Conservation (phyloP, 2,888 invertebrate genomes). For the Cordilura impudica region DNA sequence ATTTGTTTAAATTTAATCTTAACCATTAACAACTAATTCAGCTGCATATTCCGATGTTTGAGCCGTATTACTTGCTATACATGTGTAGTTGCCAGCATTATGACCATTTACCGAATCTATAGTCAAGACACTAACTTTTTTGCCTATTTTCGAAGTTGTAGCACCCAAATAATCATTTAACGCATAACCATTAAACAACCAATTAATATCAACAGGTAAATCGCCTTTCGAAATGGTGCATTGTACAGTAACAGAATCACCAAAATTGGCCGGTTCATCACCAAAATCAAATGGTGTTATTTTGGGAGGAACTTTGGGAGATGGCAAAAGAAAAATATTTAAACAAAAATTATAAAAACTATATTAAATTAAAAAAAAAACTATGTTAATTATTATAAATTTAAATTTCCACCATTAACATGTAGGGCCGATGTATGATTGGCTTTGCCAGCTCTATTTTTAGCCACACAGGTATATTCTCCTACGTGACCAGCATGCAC, state of each 20-base stretch:
- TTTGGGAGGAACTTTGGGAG: slow-evolving; percentile 76
- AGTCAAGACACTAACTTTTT: slow-evolving; percentile 80
- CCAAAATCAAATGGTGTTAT: slow-evolving; percentile 80
- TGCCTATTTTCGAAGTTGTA: slow-evolving; percentile 78
- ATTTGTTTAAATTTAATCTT: slow-evolving; percentile 1
- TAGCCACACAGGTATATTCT: slow-evolving; percentile 85
- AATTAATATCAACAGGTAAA: slow-evolving; percentile 82
- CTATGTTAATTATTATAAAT: slow-evolving; percentile 1
- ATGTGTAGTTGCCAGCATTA: slow-evolving; percentile 81
- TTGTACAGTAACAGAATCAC: slow-evolving; percentile 81
- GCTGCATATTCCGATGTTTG: slow-evolving; percentile 79
- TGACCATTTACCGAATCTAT: slow-evolving; percentile 81
- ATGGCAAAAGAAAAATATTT: slow-evolving; percentile 24
- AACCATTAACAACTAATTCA: slow-evolving; percentile 80
- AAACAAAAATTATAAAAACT: background rate
- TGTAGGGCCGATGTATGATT: slow-evolving; percentile 81
- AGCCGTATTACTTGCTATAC: slow-evolving; percentile 80
- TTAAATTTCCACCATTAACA: slow-evolving; percentile 80
- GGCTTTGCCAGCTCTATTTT: slow-evolving; percentile 81
- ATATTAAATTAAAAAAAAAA: slow-evolving; percentile 25
- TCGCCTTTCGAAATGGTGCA: slow-evolving; percentile 85
- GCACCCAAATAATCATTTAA: slow-evolving; percentile 80
- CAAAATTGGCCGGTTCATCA: slow-evolving; percentile 82
- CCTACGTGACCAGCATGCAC: slow-evolving; percentile 85
- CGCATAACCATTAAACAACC: slow-evolving; percentile 83